Evolutionary conservation across 2,797 vertebrate genomes (phyloP).

Genomic region (Prunella strophiata): DNA sequence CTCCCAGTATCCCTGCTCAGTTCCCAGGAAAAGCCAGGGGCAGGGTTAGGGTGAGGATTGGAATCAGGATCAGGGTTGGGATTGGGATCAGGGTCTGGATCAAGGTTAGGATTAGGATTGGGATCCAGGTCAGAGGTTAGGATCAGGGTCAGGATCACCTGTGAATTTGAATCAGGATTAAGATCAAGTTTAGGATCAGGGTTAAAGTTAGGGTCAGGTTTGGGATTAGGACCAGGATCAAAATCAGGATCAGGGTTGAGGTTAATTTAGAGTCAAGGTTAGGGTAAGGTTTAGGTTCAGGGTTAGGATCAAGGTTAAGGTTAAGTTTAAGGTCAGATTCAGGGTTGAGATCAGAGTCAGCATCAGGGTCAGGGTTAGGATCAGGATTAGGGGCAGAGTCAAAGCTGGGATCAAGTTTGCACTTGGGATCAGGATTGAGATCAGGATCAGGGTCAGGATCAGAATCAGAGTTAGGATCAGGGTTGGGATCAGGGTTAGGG

Average conservation of each 20-base stretch:
- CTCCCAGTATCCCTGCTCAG: accelerated
- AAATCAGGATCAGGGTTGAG: background rate
- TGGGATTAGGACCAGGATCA: background rate
- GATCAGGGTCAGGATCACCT: no score
- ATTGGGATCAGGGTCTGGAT: accelerated
- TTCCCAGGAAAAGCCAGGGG: background rate
- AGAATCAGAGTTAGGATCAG: no score
- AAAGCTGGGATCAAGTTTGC: no score
- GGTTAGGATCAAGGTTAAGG: accelerated
- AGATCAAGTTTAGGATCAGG: no score
- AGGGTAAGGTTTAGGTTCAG: background rate
- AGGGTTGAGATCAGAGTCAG: no score
- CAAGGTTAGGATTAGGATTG: background rate
- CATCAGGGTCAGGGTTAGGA: background rate
- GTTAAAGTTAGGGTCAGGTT: background rate
- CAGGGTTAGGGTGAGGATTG: no score
- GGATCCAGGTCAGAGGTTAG: background rate
- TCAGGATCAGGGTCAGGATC: background rate
- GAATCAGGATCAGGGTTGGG: background rate
- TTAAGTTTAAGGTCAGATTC: no score
- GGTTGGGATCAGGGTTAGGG: accelerated
- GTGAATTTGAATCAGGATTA: background rate
- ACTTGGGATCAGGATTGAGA: background rate
- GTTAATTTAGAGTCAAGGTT: background rate
- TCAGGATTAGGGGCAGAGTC: background rate